Conservation (phyloP, 2,797 vertebrate species). For the Anisognathus igniventris region DNA sequence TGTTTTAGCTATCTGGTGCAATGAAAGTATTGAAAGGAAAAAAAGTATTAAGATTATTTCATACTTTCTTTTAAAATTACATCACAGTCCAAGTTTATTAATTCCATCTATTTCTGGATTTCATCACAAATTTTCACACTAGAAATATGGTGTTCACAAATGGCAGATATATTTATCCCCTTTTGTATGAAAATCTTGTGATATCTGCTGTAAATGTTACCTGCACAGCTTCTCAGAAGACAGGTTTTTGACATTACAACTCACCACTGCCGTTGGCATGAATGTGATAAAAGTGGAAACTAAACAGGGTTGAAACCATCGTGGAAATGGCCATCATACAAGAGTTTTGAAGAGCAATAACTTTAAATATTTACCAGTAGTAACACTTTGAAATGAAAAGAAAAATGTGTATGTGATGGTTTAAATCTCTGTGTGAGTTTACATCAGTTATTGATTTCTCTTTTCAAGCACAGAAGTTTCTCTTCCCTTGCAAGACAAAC, state of each 20-base stretch:
- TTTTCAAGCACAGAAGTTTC: background rate
- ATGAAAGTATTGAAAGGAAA: background rate
- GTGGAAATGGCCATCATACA: background rate
- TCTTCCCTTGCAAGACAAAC: background rate
- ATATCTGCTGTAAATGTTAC: background rate
- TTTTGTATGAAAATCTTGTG: background rate
- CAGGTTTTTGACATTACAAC: background rate
- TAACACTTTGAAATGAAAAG: background rate
- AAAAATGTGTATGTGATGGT: background rate
- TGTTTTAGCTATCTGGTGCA: background rate
- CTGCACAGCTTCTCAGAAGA: background rate
- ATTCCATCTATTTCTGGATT: background rate
- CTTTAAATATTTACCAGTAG: background rate
- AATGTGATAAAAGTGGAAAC: background rate
- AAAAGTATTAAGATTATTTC: background rate
- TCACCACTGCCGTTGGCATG: background rate
- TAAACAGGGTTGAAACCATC: background rate
- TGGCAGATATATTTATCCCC: background rate
- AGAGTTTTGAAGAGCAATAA: background rate
- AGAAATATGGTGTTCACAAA: background rate
- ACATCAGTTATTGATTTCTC: background rate
- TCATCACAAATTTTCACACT: background rate
- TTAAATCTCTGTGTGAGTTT: background rate
- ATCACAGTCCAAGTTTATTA: background rate
- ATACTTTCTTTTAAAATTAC: background rate